A percentile compares a stretch with the other conserved stretches of the same genome.
Conservation (phyloP, 2,797 vertebrate species). For the Tolypeutes matacus region DNA sequence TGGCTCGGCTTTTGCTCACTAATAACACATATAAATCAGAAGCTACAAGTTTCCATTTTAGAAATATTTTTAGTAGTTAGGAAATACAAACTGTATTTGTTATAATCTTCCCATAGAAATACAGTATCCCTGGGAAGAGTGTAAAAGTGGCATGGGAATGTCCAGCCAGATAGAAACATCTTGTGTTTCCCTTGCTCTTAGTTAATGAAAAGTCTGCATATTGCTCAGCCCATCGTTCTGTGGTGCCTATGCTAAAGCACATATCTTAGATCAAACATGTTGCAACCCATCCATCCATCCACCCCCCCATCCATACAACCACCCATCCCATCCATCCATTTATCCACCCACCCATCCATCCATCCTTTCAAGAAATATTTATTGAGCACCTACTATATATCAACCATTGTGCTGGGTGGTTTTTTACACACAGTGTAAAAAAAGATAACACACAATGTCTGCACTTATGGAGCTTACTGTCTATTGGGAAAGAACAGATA, state of each 20-base stretch:
- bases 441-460: not conserved
- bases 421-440: not conserved
- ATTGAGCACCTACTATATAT: not conserved
- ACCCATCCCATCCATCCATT: not conserved
- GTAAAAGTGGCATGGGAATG: not conserved
- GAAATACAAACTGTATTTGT: constrained; percentile 18
- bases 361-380: constrained; percentile 24
- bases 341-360: not conserved
- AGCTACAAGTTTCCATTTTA: constrained; percentile 63
- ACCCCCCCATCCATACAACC: not conserved
- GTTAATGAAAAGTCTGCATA: constrained; percentile 6
- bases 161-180: not conserved
- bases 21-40: constrained; percentile 65
- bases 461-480: not conserved
- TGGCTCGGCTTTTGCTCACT: constrained; percentile 59
- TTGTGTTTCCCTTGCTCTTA: not conserved
- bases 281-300: not conserved
- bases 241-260: not conserved
- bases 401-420: not conserved
- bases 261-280: not conserved
- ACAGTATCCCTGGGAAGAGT: not conserved
- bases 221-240: not conserved
- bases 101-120: constrained; percentile 46
- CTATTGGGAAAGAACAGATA: not conserved
- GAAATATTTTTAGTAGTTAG: constrained; percentile 66